Evolutionary conservation across 2,113 vertebrate genomes (phyloP).

Genomic region (Cranoglanis bouderius): DNA sequence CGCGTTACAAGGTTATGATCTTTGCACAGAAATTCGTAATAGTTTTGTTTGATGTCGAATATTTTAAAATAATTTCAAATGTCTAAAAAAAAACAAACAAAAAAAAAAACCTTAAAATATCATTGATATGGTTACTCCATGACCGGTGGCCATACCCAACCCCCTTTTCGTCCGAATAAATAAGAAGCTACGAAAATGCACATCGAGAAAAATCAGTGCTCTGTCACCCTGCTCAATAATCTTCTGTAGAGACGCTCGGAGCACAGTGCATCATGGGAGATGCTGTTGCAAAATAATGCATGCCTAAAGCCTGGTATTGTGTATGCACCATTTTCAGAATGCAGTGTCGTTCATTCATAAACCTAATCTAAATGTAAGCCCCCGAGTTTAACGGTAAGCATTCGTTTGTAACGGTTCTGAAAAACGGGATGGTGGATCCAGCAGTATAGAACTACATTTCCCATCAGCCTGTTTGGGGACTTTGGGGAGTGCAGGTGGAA

Average conservation of each 20-base stretch:
- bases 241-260: conserved; percentile 13
- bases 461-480: conserved; percentile 4
- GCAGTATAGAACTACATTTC: conserved; percentile 37
- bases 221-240: conserved; percentile 3
- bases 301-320: background rate
- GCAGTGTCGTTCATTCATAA: background rate
- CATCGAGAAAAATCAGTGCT: conserved; percentile 5
- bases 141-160: background rate
- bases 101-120: background rate
- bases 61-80: background rate
- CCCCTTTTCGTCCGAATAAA: background rate
- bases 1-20: background rate
- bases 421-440: too few relatives aligned
- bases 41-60: background rate
- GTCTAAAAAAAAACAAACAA: background rate
- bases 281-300: background rate
- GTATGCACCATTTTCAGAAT: background rate
- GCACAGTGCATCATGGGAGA: conserved; percentile 41
- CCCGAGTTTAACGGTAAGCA: too few relatives aligned
- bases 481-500: conserved; percentile 25
- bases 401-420: too few relatives aligned
- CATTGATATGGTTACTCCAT: too few relatives aligned
- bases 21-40: background rate
- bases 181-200: background rate
- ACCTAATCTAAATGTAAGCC: background rate